Percentiles rank a stretch among this genome's conserved stretches.
Conservation (phyloP, 2,888 invertebrate genomes). For the Caenorhabditis sulstoni region DNA sequence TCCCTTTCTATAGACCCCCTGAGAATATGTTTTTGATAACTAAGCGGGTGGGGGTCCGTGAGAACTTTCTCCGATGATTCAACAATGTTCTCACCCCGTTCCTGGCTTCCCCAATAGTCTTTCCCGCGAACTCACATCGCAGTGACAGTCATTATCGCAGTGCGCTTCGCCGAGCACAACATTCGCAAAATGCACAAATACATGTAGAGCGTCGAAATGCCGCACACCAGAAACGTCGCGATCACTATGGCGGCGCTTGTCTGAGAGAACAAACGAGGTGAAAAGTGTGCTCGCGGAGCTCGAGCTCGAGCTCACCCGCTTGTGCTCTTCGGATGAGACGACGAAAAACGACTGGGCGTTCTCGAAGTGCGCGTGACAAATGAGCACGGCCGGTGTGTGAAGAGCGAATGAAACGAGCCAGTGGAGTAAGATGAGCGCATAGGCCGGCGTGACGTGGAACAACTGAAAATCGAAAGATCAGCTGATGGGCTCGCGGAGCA, state of each 20-base stretch:
- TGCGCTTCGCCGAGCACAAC: constrained; percentile 32
- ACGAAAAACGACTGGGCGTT: constrained; percentile 38
- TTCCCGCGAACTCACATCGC: constrained; percentile 38
- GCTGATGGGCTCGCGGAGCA: not conserved
- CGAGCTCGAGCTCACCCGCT: constrained; percentile 15
- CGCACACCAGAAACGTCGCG: constrained; percentile 29
- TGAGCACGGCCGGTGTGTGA: constrained; percentile 34
- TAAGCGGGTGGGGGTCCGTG: no score
- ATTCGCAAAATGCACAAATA: constrained; percentile 29
- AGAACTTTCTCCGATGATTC: no score
- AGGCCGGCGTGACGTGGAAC: constrained; percentile 23
- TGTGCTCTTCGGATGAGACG: constrained; percentile 33
- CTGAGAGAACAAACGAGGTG: not conserved
- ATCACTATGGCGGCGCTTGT: constrained; percentile 46
- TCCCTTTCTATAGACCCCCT: no score
- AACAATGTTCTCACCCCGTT: no score
- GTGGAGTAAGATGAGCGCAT: constrained; percentile 24
- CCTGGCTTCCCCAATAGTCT: no score
- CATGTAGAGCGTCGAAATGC: constrained; percentile 24
- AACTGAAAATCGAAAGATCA: constrained; percentile 6
- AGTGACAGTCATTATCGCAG: constrained; percentile 6
- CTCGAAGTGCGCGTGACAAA: constrained; percentile 47
- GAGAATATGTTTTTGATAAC: no score
- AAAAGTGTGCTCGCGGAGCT: no score
- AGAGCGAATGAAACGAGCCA: constrained; percentile 31